Conservation (phyloP, 2,113 vertebrate species). For the Oreochromis tanganicae region DNA sequence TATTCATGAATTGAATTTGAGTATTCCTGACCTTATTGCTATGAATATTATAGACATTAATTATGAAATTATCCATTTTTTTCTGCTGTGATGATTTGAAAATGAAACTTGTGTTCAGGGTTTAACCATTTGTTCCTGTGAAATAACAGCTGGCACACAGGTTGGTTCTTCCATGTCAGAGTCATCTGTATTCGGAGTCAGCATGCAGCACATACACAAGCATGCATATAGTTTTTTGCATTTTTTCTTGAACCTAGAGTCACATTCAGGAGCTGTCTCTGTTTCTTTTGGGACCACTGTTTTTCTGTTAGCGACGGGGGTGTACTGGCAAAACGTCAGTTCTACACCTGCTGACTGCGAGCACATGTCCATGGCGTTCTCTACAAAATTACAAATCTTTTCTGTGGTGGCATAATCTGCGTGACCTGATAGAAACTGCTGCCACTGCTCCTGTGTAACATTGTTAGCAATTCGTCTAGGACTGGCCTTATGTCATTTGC, state of each 20-base stretch:
- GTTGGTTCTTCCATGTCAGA: too few relatives aligned
- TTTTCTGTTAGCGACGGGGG: background rate
- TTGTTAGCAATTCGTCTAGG: fast-evolving
- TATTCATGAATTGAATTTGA: too few relatives aligned
- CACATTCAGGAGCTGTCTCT: fast-evolving
- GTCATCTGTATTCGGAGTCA: background rate
- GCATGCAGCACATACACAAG: fast-evolving
- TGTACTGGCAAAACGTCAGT: background rate
- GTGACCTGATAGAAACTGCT: background rate
- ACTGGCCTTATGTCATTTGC: background rate
- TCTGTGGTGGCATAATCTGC: background rate
- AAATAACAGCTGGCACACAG: too few relatives aligned
- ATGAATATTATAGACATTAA: too few relatives aligned
- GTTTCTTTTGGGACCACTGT: background rate
- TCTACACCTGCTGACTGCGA: background rate
- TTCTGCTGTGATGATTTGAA: too few relatives aligned
- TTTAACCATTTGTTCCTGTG: too few relatives aligned
- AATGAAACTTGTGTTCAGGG: too few relatives aligned
- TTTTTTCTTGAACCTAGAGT: background rate
- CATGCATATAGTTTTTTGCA: background rate
- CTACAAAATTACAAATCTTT: fast-evolving
- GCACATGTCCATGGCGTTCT: background rate
- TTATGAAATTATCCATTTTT: too few relatives aligned
- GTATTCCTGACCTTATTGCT: too few relatives aligned
- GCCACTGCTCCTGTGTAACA: background rate